phyloP scores from a whole-genome alignment of 2,888 invertebrate genomes.

The Ametastegia equiseti region DNA sequence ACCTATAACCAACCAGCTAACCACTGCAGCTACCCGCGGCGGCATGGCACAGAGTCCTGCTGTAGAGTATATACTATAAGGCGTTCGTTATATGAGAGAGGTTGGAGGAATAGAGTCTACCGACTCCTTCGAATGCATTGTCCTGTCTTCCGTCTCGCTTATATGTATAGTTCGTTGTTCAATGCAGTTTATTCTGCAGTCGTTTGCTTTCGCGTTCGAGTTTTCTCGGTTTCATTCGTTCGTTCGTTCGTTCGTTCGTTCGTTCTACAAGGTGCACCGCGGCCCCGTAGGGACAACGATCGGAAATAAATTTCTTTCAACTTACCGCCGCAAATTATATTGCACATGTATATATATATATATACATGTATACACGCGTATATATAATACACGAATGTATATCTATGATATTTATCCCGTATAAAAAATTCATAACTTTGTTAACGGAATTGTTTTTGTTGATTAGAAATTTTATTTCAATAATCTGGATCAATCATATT shows the following conservation, averaged over 20 bases:
- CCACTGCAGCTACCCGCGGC: too few species aligned
- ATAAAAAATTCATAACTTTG: background rate
- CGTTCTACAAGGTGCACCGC: slow-evolving; percentile 1
- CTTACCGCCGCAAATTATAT: background rate
- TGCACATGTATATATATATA: background rate
- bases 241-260: background rate
- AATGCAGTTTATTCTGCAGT: slow-evolving; percentile 48
- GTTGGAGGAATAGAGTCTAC: background rate
- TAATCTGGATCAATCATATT: too few species aligned
- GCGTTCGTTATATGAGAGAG: too few species aligned
- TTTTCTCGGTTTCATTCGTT: too few species aligned
- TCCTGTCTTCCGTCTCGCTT: slow-evolving; percentile 55
- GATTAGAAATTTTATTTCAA: too few species aligned
- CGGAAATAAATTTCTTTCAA: slow-evolving; percentile 11
- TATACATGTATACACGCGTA: background rate
- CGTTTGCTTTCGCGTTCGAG: slow-evolving; percentile 39
- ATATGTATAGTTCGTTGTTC: background rate
- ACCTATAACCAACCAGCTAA: too few species aligned
- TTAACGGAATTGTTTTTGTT: background rate
- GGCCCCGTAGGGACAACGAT: background rate
- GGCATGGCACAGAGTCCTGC: too few species aligned
- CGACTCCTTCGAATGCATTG: slow-evolving; percentile 58
- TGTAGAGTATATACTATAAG: too few species aligned
- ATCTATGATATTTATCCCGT: too few species aligned
- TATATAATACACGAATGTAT: too few species aligned